These are phyloP conservation scores for Triplophysa siluroides DNA, from an alignment of 2,113 vertebrate species.

Conservation along the genomic window DNA sequence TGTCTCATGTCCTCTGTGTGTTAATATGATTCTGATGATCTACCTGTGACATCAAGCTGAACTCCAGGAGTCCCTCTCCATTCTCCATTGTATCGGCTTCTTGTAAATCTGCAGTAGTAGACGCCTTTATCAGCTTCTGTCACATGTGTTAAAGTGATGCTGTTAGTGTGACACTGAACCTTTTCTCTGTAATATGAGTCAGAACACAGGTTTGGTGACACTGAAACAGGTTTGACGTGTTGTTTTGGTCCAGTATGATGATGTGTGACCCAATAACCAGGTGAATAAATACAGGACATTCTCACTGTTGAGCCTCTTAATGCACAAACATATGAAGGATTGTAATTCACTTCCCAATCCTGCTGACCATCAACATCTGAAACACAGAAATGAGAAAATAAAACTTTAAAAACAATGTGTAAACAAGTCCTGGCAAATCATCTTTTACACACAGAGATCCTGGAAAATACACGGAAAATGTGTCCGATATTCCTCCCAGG, in stretches of 20 bases:
- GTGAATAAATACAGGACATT: background rate
- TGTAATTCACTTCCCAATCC: conserved; percentile 10
- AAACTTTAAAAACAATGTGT: too few species aligned
- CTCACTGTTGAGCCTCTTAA: conserved; percentile 23
- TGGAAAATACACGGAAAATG: too few species aligned
- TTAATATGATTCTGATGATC: background rate
- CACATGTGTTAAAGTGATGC: conserved; percentile 5
- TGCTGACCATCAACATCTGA: background rate
- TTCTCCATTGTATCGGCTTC: fast-evolving
- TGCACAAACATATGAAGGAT: conserved; percentile 12
- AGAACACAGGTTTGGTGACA: background rate
- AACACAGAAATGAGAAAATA: background rate
- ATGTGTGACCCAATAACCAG: fast-evolving
- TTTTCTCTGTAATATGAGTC: background rate
- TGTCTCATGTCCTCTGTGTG: too few species aligned
- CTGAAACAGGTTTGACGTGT: background rate
- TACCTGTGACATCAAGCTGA: conserved; percentile 15
- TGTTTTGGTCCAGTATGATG: conserved; percentile 13
- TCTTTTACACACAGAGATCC: too few species aligned
- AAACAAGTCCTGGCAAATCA: too few species aligned
- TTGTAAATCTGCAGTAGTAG: conserved; percentile 31
- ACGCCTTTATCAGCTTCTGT: conserved; percentile 21
- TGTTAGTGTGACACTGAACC: background rate
- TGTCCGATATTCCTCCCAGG: too few species aligned
- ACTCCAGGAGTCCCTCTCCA: conserved; percentile 12